Evolutionary conservation across 1,140 invertebrate species (phyloP), one percentile per base, ranked within the genome.

Genomic region (Trichomalopsis sarcophagae): DNA sequence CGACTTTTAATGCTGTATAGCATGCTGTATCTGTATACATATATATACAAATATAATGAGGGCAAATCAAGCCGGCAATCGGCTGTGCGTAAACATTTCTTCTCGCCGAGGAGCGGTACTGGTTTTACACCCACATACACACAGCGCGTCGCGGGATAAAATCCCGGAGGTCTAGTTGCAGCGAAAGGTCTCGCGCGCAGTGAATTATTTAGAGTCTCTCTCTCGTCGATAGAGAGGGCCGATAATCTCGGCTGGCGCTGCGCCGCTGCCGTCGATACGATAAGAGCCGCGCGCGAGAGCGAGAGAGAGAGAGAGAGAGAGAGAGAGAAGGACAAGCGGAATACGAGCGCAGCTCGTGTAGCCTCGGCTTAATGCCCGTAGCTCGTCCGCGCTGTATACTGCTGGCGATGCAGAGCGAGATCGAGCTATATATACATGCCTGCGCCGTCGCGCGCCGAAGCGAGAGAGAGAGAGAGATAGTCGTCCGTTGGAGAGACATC

Each of bases 401-500:
- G 82, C 82, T 84, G 68, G 75, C 82, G 66, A 84, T 84, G 82
- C 82, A 84, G 71, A 71, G 36, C 23, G 36, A 69, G 68, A 69
- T 69, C 50, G 21, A 62, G 55, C 55, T n/a, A 30, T n/a, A 30
- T n/a, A 71, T 69, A 23, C 27, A 71, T 66, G 27, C 44, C 27
- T 27, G 44, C 17, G 50, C 50, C 17, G 13, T 17, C 0, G 21
- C 21, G 36, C 36, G 4, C 36, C 36, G 36, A 5, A 5, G 36
- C 7, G 27, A 6, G 84, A 81, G 77, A 10, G 83, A 85, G 82
- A 74, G 82, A 69, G 85, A 83, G 80, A 30, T 14, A 50, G 44
- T 87, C 85, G 78, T 84, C 86, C 89, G 76, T 77, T 88, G 87
- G 87, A 90, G 90, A 91, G 89, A 91, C 91, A 91, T 91, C 90